A percentile compares a stretch with the other conserved stretches of the same genome.
phyloP scores from a whole-genome alignment of 2,888 invertebrate species.

The Periphyllus acericola region DNA sequence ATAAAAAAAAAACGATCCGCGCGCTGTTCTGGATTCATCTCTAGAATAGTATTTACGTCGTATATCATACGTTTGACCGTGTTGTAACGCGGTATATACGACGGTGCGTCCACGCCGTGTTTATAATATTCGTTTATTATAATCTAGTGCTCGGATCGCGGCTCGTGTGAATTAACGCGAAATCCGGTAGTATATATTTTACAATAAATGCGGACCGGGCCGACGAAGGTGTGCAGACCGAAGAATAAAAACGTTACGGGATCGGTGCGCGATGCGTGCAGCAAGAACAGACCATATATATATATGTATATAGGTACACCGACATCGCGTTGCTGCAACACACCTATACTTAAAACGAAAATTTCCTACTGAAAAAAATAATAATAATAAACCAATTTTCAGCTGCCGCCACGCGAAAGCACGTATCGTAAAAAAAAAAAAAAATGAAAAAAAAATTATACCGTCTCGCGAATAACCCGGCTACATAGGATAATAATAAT shows the following conservation, averaged over 20 bases:
- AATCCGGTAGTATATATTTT: not conserved
- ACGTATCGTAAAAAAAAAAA: not conserved
- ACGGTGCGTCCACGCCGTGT: too few species aligned
- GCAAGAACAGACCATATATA: too few species aligned
- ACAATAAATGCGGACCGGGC: not conserved
- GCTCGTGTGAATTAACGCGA: not conserved
- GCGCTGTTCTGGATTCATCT: too few species aligned
- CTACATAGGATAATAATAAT: not conserved
- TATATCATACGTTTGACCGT: not conserved
- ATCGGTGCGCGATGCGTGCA: not conserved
- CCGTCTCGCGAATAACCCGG: not conserved
- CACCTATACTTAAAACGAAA: not conserved
- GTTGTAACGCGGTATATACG: not conserved
- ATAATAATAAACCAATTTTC: not conserved
- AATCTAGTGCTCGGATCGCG: not conserved
- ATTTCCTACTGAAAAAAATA: not conserved
- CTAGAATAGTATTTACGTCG: too few species aligned
- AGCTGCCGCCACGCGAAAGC: not conserved
- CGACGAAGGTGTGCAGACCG: not conserved
- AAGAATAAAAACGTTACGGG: not conserved
- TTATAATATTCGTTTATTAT: not conserved
- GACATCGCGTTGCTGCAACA: not conserved
- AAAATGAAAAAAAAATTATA: not conserved
- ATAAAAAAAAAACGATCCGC: too few species aligned
- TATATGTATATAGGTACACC: not conserved